These are phyloP conservation scores for Alces alces DNA, from an alignment of 2,113 vertebrate genomes.

Conservation along the genomic window DNA sequence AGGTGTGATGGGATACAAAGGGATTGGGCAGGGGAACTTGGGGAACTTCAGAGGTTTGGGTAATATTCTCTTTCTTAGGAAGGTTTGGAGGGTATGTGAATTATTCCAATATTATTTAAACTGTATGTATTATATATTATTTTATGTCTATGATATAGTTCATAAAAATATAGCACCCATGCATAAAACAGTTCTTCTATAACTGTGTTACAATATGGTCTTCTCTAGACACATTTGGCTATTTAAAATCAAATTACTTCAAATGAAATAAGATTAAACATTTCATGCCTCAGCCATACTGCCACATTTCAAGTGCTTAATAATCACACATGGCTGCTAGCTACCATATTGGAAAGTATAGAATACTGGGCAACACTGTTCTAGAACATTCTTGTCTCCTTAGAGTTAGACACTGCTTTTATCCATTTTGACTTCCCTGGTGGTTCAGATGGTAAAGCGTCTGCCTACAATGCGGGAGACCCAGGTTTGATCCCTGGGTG, in stretches of 20 bases:
- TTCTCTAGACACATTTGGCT: not conserved
- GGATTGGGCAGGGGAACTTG: not conserved
- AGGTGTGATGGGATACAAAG: not conserved
- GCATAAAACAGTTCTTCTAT: not conserved
- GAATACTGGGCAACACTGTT: not conserved
- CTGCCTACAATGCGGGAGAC: too few species aligned
- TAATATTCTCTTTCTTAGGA: not conserved
- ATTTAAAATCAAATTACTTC: slow-evolving; percentile 33
- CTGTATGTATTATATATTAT: not conserved
- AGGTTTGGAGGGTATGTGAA: not conserved
- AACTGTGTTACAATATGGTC: not conserved
- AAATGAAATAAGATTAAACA: slow-evolving; percentile 38
- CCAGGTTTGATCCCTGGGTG: too few species aligned
- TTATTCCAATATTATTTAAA: slow-evolving; percentile 9
- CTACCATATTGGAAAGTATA: not conserved
- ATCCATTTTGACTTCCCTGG: not conserved
- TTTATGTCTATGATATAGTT: not conserved
- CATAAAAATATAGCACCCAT: not conserved
- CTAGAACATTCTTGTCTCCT: slow-evolving; percentile 4
- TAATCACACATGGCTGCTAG: not conserved
- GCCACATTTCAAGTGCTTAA: not conserved
- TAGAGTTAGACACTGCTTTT: slow-evolving; percentile 1
- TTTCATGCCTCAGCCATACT: not conserved
- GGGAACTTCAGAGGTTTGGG: not conserved
- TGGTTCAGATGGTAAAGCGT: too few species aligned